Conservation (phyloP, 2,888 invertebrate species). For the Zaprionus obscuricornis region DNA sequence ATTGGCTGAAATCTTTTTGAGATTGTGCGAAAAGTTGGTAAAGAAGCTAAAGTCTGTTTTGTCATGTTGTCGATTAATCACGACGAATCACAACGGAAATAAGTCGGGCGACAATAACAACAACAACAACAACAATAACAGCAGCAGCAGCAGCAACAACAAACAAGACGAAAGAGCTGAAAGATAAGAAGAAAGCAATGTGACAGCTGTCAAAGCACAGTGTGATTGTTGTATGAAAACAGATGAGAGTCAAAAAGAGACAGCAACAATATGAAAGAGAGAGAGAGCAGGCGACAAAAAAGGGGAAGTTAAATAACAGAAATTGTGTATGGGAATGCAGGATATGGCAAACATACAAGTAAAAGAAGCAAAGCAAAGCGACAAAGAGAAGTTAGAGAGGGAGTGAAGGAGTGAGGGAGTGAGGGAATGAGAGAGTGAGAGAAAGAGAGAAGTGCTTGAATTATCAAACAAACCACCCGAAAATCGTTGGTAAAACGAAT, state of each 20-base stretch:
- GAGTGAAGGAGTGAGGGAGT: not conserved
- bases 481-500: too few species aligned
- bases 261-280: slow-evolving; percentile 11
- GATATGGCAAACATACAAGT: not conserved
- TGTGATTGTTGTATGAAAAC: slow-evolving; percentile 44
- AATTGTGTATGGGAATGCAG: slow-evolving; percentile 43
- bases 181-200: slow-evolving; percentile 54
- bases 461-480: slow-evolving; percentile 52
- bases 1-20: not conserved
- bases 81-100: slow-evolving; percentile 48
- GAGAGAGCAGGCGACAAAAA: not conserved
- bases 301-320: not conserved
- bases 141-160: not conserved
- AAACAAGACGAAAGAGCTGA: slow-evolving; percentile 16
- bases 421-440: not conserved
- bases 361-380: not conserved
- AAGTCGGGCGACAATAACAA: slow-evolving; percentile 21
- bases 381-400: not conserved
- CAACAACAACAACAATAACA: slow-evolving; percentile 23
- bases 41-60: slow-evolving; percentile 16
- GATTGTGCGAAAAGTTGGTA: slow-evolving; percentile 8
- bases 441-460: slow-evolving; percentile 4
- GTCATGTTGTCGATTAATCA: slow-evolving; percentile 55
- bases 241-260: slow-evolving; percentile 14
- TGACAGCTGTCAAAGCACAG: slow-evolving; percentile 74